phyloP scores from a whole-genome alignment of 2,113 vertebrate species.

The Sceloporus undulatus region DNA sequence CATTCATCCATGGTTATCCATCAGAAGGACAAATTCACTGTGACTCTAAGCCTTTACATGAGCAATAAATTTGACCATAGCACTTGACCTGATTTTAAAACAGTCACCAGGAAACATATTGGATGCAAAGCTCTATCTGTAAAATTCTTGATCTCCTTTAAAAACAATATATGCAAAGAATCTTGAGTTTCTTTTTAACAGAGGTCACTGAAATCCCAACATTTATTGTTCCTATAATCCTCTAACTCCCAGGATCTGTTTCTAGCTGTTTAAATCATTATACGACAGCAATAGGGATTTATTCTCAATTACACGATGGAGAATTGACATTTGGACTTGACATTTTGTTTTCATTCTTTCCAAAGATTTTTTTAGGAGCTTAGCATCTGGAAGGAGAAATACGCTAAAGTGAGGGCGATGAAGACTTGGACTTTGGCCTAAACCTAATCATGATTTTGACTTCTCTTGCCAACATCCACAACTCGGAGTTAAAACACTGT shows the following conservation, averaged over 20 bases:
- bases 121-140: neutral
- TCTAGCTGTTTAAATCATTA: constrained; percentile 35
- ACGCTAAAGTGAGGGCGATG: neutral
- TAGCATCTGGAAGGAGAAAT: constrained; percentile 30
- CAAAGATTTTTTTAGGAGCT: constrained; percentile 7
- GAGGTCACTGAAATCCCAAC: neutral
- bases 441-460: neutral
- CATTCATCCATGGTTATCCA: constrained; percentile 32
- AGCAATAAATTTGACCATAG: constrained; percentile 35
- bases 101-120: neutral
- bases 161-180: neutral
- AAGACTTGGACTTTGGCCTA: neutral
- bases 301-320: constrained; percentile 26
- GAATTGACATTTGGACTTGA: neutral
- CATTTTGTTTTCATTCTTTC: constrained; percentile 47
- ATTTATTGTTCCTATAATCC: constrained; percentile 26
- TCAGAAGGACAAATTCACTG: constrained; percentile 32
- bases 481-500: neutral
- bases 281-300: constrained; percentile 14
- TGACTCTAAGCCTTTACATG: constrained; percentile 27
- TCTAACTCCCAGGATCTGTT: constrained; percentile 26
- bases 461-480: neutral
- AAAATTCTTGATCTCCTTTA: constrained; percentile 16
- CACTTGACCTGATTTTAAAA: constrained; percentile 37
- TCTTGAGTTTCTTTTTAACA: neutral